Conservation (phyloP, 2,113 vertebrate species). For the Plecotus auritus region DNA sequence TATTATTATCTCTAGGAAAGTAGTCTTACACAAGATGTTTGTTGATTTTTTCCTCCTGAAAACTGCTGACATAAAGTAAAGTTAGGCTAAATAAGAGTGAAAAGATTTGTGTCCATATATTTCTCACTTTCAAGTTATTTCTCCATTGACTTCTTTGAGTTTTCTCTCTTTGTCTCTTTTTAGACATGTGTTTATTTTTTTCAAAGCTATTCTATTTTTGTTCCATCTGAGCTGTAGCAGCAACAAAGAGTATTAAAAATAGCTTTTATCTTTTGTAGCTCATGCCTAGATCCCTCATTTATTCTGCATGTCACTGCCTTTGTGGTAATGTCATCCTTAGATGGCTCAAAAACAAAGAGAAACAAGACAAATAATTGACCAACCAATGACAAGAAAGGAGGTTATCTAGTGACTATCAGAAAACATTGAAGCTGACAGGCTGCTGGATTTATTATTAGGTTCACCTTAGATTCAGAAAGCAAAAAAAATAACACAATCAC, state of each 20-base stretch:
- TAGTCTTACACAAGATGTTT: background rate
- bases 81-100: background rate
- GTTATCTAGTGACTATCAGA: constrained; percentile 71
- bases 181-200: background rate
- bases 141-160: background rate
- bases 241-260: constrained; percentile 43
- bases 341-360: background rate
- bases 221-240: background rate
- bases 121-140: background rate
- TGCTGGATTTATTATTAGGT: constrained; percentile 55
- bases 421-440: constrained; percentile 46
- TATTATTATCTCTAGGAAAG: background rate
- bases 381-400: constrained; percentile 42
- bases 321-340: background rate
- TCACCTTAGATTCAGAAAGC: constrained; percentile 43
- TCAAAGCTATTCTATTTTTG: constrained; percentile 5
- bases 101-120: background rate
- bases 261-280: background rate
- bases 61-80: background rate
- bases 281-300: background rate
- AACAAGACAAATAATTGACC: constrained; percentile 26
- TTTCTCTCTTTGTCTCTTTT: background rate
- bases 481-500: background rate
- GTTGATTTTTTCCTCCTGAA: no score
- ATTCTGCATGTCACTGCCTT: background rate